Percentiles rank a stretch among this genome's conserved stretches.
These are phyloP conservation scores for Borostomias antarcticus DNA, from an alignment of 2,797 vertebrate species.

Conservation along the genomic window DNA sequence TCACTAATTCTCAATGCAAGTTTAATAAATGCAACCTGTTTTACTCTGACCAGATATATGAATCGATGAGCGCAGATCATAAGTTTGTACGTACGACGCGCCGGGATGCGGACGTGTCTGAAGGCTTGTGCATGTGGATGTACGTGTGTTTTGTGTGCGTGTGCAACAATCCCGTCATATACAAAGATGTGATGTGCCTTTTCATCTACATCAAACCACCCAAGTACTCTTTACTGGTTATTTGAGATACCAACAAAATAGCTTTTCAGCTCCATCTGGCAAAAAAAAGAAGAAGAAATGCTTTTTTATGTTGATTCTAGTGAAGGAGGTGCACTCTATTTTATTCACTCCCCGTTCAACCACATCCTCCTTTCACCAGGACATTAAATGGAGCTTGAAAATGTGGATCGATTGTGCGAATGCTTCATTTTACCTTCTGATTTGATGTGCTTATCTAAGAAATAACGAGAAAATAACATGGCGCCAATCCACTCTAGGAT, in stretches of 20 bases:
- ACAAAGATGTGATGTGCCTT: conserved; percentile 73
- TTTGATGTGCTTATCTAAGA: conserved; percentile 16
- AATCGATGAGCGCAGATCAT: conserved; percentile 52
- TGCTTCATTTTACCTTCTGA: conserved; percentile 56
- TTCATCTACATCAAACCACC: conserved; percentile 64
- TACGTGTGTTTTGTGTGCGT: conserved; percentile 58
- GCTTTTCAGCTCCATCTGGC: conserved; percentile 60
- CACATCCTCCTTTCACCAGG: conserved; percentile 66
- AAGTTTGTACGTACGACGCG: conserved; percentile 45
- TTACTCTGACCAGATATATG: conserved; percentile 55
- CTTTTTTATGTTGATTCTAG: conserved; percentile 64
- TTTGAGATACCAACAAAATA: conserved; percentile 64
- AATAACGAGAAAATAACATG: background rate
- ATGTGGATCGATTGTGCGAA: conserved; percentile 56
- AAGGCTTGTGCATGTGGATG: conserved; percentile 60
- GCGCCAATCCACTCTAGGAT: conserved; percentile 1
- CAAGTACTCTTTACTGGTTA: conserved; percentile 53
- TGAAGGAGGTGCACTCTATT: conserved; percentile 70
- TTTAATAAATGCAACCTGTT: conserved; percentile 81
- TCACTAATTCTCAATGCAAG: conserved; percentile 81
- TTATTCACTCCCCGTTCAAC: conserved; percentile 66
- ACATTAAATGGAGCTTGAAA: conserved; percentile 75
- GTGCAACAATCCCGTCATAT: conserved; percentile 70
- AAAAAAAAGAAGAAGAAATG: conserved; percentile 45
- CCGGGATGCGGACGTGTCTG: conserved; percentile 43